Conservation (phyloP, 2,888 invertebrate species). For the Troides aeacus region DNA sequence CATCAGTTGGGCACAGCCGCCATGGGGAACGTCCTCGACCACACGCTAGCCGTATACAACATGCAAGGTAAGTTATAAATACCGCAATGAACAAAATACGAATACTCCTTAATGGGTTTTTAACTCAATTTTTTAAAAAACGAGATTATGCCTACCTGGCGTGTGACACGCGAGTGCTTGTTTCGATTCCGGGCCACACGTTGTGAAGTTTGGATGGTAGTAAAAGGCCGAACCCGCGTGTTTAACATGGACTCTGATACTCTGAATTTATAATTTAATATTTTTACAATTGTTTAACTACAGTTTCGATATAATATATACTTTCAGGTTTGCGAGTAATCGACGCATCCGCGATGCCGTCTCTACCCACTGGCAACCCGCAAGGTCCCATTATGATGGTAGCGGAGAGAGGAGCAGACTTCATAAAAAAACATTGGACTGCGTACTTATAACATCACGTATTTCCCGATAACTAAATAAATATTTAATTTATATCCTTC, state of each 20-base stretch:
- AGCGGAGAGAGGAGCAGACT: conserved; percentile 71
- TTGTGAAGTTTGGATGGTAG: too few species aligned
- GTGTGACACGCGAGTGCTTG: too few species aligned
- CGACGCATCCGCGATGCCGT: conserved; percentile 80
- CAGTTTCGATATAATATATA: not conserved
- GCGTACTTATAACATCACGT: conserved; percentile 6
- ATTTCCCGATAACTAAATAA: not conserved
- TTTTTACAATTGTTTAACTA: too few species aligned
- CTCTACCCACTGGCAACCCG: conserved; percentile 70
- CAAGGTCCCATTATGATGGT: conserved; percentile 79
- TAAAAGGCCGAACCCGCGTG: too few species aligned
- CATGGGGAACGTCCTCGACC: conserved; percentile 84
- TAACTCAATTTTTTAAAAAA: too few species aligned
- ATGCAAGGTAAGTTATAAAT: conserved; percentile 52
- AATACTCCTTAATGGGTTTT: too few species aligned
- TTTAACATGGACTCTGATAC: too few species aligned
- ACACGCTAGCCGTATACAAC: conserved; percentile 79
- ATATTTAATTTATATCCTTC: not conserved
- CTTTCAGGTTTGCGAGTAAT: conserved; percentile 56
- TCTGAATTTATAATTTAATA: too few species aligned
- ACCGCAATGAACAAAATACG: not conserved
- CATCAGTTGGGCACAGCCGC: conserved; percentile 89
- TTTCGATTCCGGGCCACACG: too few species aligned
- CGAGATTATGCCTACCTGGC: too few species aligned
- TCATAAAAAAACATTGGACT: conserved; percentile 43